Conservation (phyloP, 2,797 vertebrate species). For the Pseudomugil gertrudae region DNA sequence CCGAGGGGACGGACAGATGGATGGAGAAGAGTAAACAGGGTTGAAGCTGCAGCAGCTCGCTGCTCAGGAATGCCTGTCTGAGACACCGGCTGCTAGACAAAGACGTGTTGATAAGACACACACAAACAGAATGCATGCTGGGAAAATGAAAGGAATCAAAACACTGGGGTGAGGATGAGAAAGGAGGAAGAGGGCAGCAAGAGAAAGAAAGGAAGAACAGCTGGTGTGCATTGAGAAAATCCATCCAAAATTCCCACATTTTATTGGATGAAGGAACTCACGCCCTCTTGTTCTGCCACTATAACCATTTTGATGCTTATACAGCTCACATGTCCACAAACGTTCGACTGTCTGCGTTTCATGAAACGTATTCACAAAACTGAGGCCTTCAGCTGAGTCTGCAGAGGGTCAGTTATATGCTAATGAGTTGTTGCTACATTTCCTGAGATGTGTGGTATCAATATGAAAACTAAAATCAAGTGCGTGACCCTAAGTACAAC, state of each 20-base stretch:
- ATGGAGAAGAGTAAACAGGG: constrained; percentile 74
- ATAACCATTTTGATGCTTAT: constrained; percentile 5
- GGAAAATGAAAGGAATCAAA: constrained; percentile 55
- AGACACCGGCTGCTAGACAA: constrained; percentile 73
- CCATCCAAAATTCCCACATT: constrained; percentile 30
- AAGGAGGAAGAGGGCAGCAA: constrained; percentile 17
- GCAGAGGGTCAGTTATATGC: background rate
- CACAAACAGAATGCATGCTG: constrained; percentile 61
- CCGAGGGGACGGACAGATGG: constrained; percentile 68
- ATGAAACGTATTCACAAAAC: background rate
- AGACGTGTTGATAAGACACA: constrained; percentile 75
- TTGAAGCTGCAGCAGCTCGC: constrained; percentile 65
- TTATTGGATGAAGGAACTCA: constrained; percentile 17
- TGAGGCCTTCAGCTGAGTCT: background rate
- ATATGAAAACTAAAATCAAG: background rate
- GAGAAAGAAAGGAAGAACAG: constrained; percentile 15
- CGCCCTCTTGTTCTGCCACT: constrained; percentile 3
- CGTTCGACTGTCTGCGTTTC: background rate
- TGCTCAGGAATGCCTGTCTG: constrained; percentile 75
- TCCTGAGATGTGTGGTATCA: background rate
- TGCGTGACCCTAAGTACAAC: background rate
- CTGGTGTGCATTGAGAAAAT: constrained; percentile 31
- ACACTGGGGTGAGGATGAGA: constrained; percentile 31
- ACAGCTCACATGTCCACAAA: constrained; percentile 8
- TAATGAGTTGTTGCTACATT: background rate